Evolutionary conservation across 1,140 invertebrate species (phyloP).

Genomic region (Planococcus citri): DNA sequence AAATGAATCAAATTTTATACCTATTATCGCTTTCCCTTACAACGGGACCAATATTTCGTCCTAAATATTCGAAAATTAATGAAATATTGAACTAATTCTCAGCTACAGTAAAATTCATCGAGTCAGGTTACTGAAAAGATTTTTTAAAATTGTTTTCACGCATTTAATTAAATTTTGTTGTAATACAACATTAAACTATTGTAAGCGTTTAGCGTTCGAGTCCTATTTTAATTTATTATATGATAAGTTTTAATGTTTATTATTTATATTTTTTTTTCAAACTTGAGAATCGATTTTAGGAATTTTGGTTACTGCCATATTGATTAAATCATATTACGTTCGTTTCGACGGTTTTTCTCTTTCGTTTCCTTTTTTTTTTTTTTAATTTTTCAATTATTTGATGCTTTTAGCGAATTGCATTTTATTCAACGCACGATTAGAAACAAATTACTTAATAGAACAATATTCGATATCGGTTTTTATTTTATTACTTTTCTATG

Average conservation of each 20-base stretch:
- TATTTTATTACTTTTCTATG: neutral
- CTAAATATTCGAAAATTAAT: no score
- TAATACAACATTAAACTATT: neutral
- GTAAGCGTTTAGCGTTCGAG: neutral
- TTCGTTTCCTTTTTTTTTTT: no score
- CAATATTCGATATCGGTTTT: neutral
- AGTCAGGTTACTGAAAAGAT: no score
- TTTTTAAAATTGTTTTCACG: no score
- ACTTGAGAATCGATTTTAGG: neutral
- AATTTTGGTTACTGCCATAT: neutral
- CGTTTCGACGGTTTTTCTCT: no score
- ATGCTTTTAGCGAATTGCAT: neutral
- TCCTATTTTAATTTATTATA: neutral
- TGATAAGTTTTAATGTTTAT: neutral
- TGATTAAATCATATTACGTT: neutral
- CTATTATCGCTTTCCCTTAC: neutral
- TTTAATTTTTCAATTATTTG: neutral
- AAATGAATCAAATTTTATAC: no score
- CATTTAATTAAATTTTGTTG: no score
- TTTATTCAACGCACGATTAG: neutral
- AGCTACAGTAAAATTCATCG: no score
- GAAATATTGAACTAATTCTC: no score
- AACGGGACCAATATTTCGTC: neutral
- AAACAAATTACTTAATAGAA: neutral
- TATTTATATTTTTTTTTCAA: no score